These are phyloP conservation scores for Xiphias gladius DNA, from an alignment of 2,113 vertebrate species.

Conservation along the genomic window DNA sequence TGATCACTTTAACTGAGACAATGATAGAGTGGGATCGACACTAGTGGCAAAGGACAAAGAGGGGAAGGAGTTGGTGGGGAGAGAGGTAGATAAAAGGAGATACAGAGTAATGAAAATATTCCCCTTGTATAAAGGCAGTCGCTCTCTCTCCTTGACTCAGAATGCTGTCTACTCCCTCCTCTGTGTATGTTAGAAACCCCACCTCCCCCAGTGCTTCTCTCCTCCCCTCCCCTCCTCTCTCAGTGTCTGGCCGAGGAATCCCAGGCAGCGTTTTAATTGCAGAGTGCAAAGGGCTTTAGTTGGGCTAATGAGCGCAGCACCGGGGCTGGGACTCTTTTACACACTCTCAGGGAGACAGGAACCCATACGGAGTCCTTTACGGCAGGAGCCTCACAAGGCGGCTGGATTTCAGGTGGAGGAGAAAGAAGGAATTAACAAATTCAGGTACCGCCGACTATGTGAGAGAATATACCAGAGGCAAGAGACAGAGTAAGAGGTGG, in stretches of 20 bases:
- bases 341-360: constrained; percentile 46
- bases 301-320: constrained; percentile 72
- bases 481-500: constrained; percentile 70
- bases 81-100: constrained; percentile 15
- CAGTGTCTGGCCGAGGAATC: constrained; percentile 80
- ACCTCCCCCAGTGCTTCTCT: constrained; percentile 70
- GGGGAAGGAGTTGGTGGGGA: constrained; percentile 5
- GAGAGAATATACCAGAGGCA: constrained; percentile 72
- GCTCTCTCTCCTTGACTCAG: constrained; percentile 64
- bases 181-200: constrained; percentile 70
- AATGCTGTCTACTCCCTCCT: constrained; percentile 59
- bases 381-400: constrained; percentile 51
- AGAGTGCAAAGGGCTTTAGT: constrained; percentile 77
- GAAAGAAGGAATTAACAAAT: constrained; percentile 51
- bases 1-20: constrained; percentile 49
- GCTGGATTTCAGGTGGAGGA: constrained; percentile 61
- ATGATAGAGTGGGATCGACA: constrained; percentile 41
- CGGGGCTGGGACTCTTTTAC: constrained; percentile 57
- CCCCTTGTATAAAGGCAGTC: constrained; percentile 37
- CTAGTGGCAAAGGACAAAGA: constrained; percentile 34
- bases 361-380: constrained; percentile 49
- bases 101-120: constrained; percentile 20
- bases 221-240: constrained; percentile 68
- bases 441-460: constrained; percentile 73
- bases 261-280: constrained; percentile 86